These are phyloP conservation scores for Epinephelus lanceolatus DNA, from an alignment of 2,113 vertebrate genomes.

Conservation along the genomic window DNA sequence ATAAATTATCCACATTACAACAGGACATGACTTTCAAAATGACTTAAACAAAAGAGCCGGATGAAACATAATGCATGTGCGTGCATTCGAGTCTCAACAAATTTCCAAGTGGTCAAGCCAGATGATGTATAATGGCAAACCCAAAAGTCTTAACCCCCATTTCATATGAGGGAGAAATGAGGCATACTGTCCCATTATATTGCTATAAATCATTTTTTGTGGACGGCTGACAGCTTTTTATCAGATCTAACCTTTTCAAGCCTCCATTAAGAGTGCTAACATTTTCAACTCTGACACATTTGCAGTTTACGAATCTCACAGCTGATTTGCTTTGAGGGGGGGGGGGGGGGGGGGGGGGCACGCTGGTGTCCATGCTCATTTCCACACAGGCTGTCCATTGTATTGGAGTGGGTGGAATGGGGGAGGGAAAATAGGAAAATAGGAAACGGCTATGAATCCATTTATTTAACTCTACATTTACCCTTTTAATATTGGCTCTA, in stretches of 20 bases:
- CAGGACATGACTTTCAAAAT: constrained; percentile 34
- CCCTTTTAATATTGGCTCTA: constrained; percentile 42
- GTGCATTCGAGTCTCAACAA: constrained; percentile 87
- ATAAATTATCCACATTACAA: constrained; percentile 48
- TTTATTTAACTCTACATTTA: constrained; percentile 53
- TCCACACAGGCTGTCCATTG: constrained; percentile 71
- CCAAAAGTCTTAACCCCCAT: constrained; percentile 92
- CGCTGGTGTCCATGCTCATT: constrained; percentile 83
- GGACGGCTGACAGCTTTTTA: constrained; percentile 97
- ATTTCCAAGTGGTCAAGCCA: constrained; percentile 91
- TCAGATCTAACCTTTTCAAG: constrained; percentile 99
- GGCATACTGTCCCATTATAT: constrained; percentile 98
- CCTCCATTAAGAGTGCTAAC: constrained; percentile 96
- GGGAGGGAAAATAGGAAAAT: constrained; percentile 17
- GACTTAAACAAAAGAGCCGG: constrained; percentile 54
- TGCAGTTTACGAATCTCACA: constrained; percentile 95
- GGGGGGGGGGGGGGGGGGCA: constrained; percentile 68
- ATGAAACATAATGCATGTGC: constrained; percentile 67
- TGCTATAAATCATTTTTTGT: constrained; percentile 97
- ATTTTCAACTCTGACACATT: constrained; percentile 98
- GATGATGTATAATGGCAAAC: constrained; percentile 91
- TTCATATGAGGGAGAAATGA: constrained; percentile 96
- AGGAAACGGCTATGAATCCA: constrained; percentile 20
- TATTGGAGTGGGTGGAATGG: constrained; percentile 41
- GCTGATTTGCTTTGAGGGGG: constrained; percentile 94